Evolutionary conservation across 1,140 invertebrate genomes (phyloP), one percentile per base, ranked within the genome.

Genomic region (Teleogryllus occipitalis): DNA sequence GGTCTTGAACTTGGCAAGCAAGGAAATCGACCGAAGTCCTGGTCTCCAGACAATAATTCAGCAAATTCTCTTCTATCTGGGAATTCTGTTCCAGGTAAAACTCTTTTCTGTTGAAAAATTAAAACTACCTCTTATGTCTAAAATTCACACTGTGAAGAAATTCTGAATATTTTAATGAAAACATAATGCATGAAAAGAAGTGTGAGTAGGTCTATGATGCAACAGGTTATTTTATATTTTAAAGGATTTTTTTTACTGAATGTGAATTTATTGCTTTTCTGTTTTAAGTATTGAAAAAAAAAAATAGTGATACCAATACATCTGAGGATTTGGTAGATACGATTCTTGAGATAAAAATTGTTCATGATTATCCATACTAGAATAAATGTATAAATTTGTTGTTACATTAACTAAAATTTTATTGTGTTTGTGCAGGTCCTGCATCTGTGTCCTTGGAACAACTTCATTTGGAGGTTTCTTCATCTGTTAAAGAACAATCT

Each of bases 41-140:
- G 94, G 94, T 94, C 93, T 12, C 94, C 94, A 0, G 93, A 94
- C 83, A 90, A 90, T 12, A 87, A 88, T 82, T 86, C 89, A 21
- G 88, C 78, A 21, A 54, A 48, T 46, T n/a, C 22, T 18, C 77
- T 78, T n/a, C 48, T 81, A 10, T 49, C 74, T 8, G 48, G 76
- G 48, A 77, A 77, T 77, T 47, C 48, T 12, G 18, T 18, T 46
- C 88, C 89, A 79, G 84, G 85, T 85, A 54, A 39, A 27, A 3
- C 2, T 12, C 3, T 75, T 5, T 75, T 3, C 21, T 75, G 10
- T 75, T 75, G 21, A 75, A 75, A 75, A 39, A 1, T 39, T 39
- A 39, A 39, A 39, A 39, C 27, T 39, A 39, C 27, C 27, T 39
- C 27, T 1, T 39, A 39, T 39, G 1, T 39, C 27, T 39, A 39